These are phyloP conservation scores for Aradophagus sp. DNA, from an alignment of 1,140 invertebrate species.

Conservation along the genomic window DNA sequence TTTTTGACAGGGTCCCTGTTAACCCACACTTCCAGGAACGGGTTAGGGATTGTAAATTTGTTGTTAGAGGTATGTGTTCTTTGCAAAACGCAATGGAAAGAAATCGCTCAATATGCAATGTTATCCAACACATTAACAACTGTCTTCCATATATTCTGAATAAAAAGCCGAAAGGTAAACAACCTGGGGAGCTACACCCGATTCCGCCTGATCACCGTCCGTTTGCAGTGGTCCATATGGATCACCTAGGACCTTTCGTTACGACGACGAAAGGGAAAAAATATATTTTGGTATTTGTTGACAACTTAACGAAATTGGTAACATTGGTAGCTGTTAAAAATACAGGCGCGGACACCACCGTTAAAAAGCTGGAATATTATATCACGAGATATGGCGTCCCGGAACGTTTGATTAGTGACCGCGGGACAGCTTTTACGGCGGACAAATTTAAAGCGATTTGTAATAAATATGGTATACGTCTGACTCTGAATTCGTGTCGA, in stretches of 20 bases:
- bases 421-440: conserved; percentile 3
- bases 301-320: conserved; percentile 10
- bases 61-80: too few relatives aligned
- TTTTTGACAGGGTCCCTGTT: too few relatives aligned
- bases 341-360: not conserved
- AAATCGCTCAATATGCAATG: too few relatives aligned
- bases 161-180: not conserved
- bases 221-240: not conserved
- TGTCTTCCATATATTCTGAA: not conserved
- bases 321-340: conserved; percentile 1
- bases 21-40: too few relatives aligned
- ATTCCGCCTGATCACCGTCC: not conserved
- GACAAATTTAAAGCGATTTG: conserved; percentile 1
- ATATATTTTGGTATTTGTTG: conserved; percentile 1
- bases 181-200: not conserved
- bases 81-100: too few relatives aligned
- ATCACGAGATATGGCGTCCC: conserved; percentile 6
- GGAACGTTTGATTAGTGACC: conserved; percentile 1
- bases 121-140: not conserved
- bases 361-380: not conserved
- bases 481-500: conserved; percentile 58
- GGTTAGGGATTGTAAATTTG: too few relatives aligned
- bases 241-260: not conserved
- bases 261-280: not conserved
- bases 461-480: conserved; percentile 49